These are phyloP conservation scores for Geotrupes spiniger DNA, from an alignment of 2,888 invertebrate species.

Conservation along the genomic window DNA sequence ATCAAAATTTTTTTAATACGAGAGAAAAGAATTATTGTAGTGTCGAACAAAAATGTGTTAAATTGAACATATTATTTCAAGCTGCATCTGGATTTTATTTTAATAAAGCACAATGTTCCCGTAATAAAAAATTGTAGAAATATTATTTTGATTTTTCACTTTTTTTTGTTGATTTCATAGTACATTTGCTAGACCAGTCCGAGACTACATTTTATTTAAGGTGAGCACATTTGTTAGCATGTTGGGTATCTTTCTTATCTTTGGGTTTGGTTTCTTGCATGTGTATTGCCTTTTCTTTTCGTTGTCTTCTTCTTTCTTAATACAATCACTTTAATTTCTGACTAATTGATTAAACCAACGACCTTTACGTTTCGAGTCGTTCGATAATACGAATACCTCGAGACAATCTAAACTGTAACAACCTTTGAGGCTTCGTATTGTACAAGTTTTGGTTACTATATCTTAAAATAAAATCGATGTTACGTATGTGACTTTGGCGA, in stretches of 20 bases:
- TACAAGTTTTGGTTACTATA: too few species aligned
- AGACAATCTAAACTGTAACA: too few species aligned
- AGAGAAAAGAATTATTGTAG: too few species aligned
- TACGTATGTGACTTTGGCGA: too few species aligned
- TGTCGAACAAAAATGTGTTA: too few species aligned
- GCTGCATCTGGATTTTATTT: constrained; percentile 1
- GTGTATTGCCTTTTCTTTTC: constrained; percentile 5
- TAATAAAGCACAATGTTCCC: constrained; percentile 29
- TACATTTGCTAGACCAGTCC: constrained; percentile 45
- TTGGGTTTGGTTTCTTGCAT: constrained; percentile 13
- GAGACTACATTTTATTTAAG: constrained; percentile 42
- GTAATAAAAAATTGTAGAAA: constrained; percentile 20
- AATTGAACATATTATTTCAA: too few species aligned
- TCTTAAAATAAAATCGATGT: too few species aligned
- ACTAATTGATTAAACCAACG: too few species aligned
- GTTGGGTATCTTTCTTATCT: constrained; percentile 14
- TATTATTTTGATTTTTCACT: constrained; percentile 32
- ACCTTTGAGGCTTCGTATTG: too few species aligned
- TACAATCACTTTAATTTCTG: not conserved
- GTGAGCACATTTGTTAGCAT: constrained; percentile 42
- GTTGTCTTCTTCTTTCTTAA: constrained; percentile 5
- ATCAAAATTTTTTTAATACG: too few species aligned
- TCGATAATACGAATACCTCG: too few species aligned
- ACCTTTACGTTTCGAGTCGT: too few species aligned
- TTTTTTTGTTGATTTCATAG: constrained; percentile 47